Evolutionary conservation across 2,888 invertebrate genomes (phyloP), one percentile per base, ranked within the genome.

Genomic region (Galerucella pusilla): DNA sequence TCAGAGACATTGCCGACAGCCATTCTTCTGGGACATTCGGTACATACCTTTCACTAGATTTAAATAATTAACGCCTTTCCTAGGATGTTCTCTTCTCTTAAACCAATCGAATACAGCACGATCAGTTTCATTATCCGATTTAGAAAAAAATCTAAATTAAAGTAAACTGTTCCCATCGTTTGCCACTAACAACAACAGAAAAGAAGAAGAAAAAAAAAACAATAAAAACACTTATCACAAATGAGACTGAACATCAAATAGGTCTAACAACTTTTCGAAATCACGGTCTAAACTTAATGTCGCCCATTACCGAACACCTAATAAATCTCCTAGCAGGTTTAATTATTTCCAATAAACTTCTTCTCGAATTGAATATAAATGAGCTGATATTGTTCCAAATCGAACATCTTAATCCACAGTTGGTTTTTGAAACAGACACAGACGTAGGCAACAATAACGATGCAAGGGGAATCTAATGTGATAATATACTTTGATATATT

Each of bases 281-380:
- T 42, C 35, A 42, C 35, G 35, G 35, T 42, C 35, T 42, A 71
- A 65, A 57, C 42, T 71, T 66, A 66, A 72, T 72, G 66, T 66
- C 67, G 60, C 59, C 66, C 72, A 67, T 72, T 72, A 72, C 66
- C 59, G 28, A 72, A 49, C 72, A 67, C 66, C 25, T 75, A 65
- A 80, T 80, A 81, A 80, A 80, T 80, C 79, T 77, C 72, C 63
- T 20, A 57, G 65, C 64, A 79, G 46, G 60, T 72, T 81, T 83
- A 83, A 83, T 83, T 83, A 81, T 80, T 77, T 77, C 73, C 79
- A 75, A 80, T 80, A 79, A 78, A 78, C 76, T 76, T 77, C 73
- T 76, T 75, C 78, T 71, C 75, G 74, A 80, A 83, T 83, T 81
- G 84, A 84, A 85, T 85, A 83, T 84, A 84, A 85, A 84, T 83